phyloP scores from a whole-genome alignment of 2,113 vertebrate species.

The Percopsis transmontana region DNA sequence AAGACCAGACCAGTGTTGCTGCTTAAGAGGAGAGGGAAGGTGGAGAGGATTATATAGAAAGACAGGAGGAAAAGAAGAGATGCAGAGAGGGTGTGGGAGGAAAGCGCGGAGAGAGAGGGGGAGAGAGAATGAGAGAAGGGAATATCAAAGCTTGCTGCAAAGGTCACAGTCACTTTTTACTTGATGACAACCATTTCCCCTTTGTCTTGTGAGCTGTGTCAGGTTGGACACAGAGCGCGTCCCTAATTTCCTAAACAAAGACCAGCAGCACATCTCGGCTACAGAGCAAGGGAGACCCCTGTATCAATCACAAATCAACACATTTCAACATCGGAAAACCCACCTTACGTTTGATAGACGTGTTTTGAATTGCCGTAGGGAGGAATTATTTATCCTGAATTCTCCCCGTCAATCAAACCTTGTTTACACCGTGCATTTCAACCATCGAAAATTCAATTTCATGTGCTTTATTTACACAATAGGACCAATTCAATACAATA shows the following conservation, averaged over 20 bases:
- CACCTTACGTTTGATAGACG: neutral
- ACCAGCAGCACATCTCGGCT: conserved; percentile 29
- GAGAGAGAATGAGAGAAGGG: conserved; percentile 5
- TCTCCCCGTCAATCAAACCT: too few species aligned
- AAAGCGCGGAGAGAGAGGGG: conserved; percentile 6
- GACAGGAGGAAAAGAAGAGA: conserved; percentile 10
- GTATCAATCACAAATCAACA: conserved; percentile 1
- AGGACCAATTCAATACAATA: too few species aligned
- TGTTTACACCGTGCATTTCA: too few species aligned
- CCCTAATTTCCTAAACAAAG: conserved; percentile 47
- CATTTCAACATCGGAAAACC: neutral
- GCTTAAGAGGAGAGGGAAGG: conserved; percentile 19
- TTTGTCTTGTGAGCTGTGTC: conserved; percentile 65
- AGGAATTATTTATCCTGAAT: neutral
- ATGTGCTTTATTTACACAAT: too few species aligned
- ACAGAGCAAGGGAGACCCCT: conserved; percentile 5
- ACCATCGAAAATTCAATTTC: too few species aligned
- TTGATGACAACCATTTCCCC: conserved; percentile 65
- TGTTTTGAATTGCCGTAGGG: neutral
- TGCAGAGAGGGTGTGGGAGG: conserved; percentile 14
- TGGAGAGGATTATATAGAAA: conserved; percentile 35
- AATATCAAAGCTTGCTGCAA: conserved; percentile 72
- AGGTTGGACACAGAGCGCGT: conserved; percentile 49
- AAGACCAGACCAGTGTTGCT: neutral
- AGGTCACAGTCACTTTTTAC: conserved; percentile 74